A percentile compares a stretch with the other conserved stretches of the same genome.
These are phyloP conservation scores for Lysandra coridon DNA, from an alignment of 2,888 invertebrate genomes.

Conservation along the genomic window DNA sequence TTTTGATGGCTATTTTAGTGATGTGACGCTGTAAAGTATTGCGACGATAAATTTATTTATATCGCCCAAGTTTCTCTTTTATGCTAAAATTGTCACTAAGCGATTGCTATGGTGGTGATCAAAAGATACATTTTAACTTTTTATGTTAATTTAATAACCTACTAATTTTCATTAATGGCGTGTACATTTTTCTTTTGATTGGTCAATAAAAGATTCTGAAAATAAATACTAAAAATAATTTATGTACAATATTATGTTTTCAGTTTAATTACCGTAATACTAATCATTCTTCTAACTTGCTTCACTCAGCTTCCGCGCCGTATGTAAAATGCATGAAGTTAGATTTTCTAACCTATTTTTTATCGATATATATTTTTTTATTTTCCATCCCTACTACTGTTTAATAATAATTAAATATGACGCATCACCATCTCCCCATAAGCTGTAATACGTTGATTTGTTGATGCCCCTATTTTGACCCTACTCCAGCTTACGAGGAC, in stretches of 20 bases:
- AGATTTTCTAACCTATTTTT: neutral
- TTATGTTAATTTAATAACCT: neutral
- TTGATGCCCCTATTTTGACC: conserved; percentile 63
- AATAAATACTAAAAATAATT: neutral
- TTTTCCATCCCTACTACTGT: conserved; percentile 57
- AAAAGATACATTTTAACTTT: neutral
- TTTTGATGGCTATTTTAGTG: conserved; percentile 23
- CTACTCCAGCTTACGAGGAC: conserved; percentile 54
- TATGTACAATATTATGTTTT: no score
- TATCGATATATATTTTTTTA: neutral
- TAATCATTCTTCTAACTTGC: neutral
- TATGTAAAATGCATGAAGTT: neutral
- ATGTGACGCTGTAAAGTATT: conserved; percentile 1
- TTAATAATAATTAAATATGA: conserved; percentile 78
- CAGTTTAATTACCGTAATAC: no score
- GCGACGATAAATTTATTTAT: conserved; percentile 8
- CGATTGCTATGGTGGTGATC: neutral
- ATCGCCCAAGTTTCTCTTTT: neutral
- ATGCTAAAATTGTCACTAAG: neutral
- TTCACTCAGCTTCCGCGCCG: neutral
- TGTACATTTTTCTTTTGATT: conserved; percentile 5
- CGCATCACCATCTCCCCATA: conserved; percentile 59
- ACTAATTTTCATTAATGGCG: neutral
- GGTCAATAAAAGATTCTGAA: neutral
- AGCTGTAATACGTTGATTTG: conserved; percentile 64